These are phyloP conservation scores for Perognathus longimembris DNA, from an alignment of 2,113 vertebrate genomes.

Conservation along the genomic window DNA sequence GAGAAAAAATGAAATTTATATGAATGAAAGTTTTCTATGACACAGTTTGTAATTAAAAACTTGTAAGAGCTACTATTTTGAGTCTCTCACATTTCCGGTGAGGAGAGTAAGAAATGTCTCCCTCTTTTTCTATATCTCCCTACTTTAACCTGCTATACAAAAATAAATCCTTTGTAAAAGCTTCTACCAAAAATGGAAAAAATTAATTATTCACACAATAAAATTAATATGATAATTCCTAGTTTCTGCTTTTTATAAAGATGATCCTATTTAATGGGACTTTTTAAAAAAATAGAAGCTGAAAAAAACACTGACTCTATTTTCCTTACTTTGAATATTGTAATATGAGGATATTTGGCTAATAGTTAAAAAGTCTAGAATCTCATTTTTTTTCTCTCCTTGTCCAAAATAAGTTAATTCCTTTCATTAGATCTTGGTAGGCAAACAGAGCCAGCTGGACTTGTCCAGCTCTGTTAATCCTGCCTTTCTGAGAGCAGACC, in stretches of 20 bases:
- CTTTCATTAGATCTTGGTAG: slow-evolving; percentile 8
- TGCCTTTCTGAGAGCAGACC: background rate
- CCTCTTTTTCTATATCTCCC: too few relatives aligned
- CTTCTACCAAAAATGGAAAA: too few relatives aligned
- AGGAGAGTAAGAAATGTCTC: too few relatives aligned
- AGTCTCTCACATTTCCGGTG: too few relatives aligned
- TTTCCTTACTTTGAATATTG: slow-evolving; percentile 34
- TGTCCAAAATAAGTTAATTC: slow-evolving; percentile 45
- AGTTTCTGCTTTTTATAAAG: background rate
- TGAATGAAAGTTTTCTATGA: slow-evolving; percentile 40
- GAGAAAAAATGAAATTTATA: slow-evolving; percentile 14
- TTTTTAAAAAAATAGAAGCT: slow-evolving; percentile 49
- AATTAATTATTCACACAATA: slow-evolving; percentile 51
- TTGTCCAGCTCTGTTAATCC: background rate
- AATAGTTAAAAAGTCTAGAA: background rate
- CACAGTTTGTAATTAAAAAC: slow-evolving; percentile 21
- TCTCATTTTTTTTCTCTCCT: background rate
- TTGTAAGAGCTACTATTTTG: too few relatives aligned
- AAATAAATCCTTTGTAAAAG: too few relatives aligned
- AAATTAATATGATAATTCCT: slow-evolving; percentile 48
- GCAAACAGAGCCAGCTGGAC: background rate
- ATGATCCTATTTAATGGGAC: slow-evolving; percentile 34
- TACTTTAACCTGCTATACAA: too few relatives aligned
- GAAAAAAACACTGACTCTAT: slow-evolving; percentile 23
- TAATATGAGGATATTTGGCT: background rate